A percentile compares a stretch with the other conserved stretches of the same genome.
phyloP scores from a whole-genome alignment of 2,888 invertebrate species.

The Ischnura elegans region DNA sequence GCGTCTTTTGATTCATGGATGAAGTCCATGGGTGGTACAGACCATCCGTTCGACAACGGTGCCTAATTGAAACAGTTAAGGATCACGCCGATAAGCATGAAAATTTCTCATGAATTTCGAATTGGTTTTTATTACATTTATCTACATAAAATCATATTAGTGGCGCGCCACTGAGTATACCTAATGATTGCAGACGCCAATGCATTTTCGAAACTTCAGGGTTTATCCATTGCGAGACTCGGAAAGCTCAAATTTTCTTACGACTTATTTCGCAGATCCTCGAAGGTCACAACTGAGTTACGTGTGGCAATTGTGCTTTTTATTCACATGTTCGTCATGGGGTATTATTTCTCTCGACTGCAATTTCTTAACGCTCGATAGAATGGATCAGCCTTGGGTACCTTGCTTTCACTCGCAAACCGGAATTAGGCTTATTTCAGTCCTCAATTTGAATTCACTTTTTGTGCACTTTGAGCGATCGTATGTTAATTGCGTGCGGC shows the following conservation, averaged over 20 bases:
- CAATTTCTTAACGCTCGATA: background rate
- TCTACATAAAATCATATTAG: too few relatives aligned
- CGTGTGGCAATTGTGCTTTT: background rate
- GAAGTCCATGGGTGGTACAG: too few relatives aligned
- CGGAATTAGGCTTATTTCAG: background rate
- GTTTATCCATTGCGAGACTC: background rate
- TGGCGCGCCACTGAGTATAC: too few relatives aligned
- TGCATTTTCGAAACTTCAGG: too few relatives aligned
- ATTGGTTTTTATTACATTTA: too few relatives aligned
- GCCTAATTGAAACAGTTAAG: too few relatives aligned
- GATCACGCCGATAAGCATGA: too few relatives aligned
- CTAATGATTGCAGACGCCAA: too few relatives aligned
- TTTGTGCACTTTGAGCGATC: constrained; percentile 6
- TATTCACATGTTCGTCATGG: background rate
- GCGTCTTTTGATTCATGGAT: too few relatives aligned
- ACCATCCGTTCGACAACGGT: too few relatives aligned
- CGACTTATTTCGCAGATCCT: background rate
- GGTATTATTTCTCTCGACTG: background rate
- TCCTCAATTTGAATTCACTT: constrained; percentile 30
- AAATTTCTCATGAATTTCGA: too few relatives aligned
- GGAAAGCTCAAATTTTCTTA: background rate
- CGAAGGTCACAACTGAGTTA: background rate
- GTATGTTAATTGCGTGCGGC: constrained; percentile 34
- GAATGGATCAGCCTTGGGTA: background rate
- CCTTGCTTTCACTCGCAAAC: background rate